Evolutionary conservation across 2,797 vertebrate genomes (phyloP).

Genomic region (Pterois miles): DNA sequence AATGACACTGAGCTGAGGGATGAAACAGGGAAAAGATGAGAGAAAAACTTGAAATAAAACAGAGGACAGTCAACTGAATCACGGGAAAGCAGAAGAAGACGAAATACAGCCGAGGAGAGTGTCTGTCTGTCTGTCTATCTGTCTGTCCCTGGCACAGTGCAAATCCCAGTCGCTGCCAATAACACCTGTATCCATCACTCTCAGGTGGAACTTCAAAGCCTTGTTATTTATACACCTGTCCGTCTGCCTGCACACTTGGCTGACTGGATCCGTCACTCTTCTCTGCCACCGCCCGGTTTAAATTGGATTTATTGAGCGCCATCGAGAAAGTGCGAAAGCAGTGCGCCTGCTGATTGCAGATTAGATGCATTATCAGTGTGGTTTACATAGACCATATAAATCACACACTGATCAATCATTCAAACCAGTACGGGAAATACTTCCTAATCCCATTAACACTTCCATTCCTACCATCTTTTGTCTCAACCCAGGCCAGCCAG

Average conservation of each 20-base stretch:
- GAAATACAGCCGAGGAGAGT: not conserved
- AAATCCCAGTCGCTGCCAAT: conserved; percentile 43
- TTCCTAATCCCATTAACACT: not conserved
- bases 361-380: not conserved
- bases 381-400: not conserved
- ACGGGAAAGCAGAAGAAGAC: not conserved
- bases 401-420: not conserved
- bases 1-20: not conserved
- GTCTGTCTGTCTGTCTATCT: not conserved
- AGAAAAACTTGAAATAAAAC: not conserved
- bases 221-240: conserved; percentile 55
- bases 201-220: conserved; percentile 47
- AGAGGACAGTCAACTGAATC: not conserved
- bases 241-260: conserved; percentile 14
- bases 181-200: conserved; percentile 60
- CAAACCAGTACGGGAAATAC: not conserved
- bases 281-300: conserved; percentile 14
- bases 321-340: not conserved
- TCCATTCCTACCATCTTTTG: not conserved
- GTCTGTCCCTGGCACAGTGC: not conserved
- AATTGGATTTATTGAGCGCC: conserved; percentile 16
- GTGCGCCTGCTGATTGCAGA: not conserved
- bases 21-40: not conserved
- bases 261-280: conserved; percentile 17
- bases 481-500: too few species aligned